A percentile compares a stretch with the other conserved stretches of the same genome.
Evolutionary conservation across 2,797 vertebrate genomes (phyloP).

Genomic region (Sebastes cheni): DNA sequence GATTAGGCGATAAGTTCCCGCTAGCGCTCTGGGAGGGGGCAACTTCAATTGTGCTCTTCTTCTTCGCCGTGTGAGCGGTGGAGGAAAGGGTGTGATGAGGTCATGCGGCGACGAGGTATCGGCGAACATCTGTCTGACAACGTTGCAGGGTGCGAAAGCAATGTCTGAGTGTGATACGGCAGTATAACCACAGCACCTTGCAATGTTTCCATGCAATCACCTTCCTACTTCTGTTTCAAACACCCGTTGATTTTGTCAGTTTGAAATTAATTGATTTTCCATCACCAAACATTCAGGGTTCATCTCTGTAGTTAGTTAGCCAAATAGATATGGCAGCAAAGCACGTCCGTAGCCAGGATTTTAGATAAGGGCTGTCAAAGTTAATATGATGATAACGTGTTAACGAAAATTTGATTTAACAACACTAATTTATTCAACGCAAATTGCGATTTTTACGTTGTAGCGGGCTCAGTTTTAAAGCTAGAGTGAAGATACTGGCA

Average conservation of each 20-base stretch:
- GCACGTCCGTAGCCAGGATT: not conserved
- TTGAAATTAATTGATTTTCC: slow-evolving; percentile 47
- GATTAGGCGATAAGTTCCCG: slow-evolving; percentile 68
- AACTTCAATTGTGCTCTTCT: slow-evolving; percentile 43
- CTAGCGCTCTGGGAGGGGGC: slow-evolving; percentile 29
- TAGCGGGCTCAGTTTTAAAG: too few species aligned
- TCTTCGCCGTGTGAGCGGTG: not conserved
- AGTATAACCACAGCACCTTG: not conserved
- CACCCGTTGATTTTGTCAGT: slow-evolving; percentile 12
- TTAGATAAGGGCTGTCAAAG: not conserved
- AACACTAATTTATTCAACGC: too few species aligned
- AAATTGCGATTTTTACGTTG: too few species aligned
- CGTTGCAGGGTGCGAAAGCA: slow-evolving; percentile 7
- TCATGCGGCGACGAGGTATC: slow-evolving; percentile 28
- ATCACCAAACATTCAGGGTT: slow-evolving; percentile 19
- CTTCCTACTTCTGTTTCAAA: slow-evolving; percentile 16
- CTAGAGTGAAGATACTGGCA: too few species aligned
- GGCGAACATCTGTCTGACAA: slow-evolving; percentile 64
- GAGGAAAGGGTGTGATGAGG: slow-evolving; percentile 43
- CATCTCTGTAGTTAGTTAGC: not conserved
- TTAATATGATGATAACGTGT: fast-evolving
- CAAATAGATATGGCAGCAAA: not conserved
- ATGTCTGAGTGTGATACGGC: slow-evolving; percentile 34
- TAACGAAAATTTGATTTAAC: too few species aligned
- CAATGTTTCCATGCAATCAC: slow-evolving; percentile 15